A percentile compares a stretch with the other conserved stretches of the same genome.
phyloP scores from a whole-genome alignment of 1,140 invertebrate genomes.

The Cotesia vestalis region DNA sequence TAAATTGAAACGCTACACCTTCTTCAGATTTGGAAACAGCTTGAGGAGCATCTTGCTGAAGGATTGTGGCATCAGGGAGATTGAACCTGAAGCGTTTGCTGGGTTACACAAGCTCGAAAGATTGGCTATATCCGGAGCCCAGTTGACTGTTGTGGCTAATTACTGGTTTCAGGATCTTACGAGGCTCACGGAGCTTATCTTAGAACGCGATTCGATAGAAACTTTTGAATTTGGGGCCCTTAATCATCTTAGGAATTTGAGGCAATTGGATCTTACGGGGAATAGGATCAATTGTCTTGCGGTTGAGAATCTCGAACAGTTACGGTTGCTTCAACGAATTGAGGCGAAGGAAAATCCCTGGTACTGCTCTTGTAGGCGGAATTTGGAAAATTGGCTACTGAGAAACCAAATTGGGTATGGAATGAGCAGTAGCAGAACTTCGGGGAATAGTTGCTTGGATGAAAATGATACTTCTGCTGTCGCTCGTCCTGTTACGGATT shows the following conservation, averaged over 20 bases:
- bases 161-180: slow-evolving; percentile 50
- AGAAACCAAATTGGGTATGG: slow-evolving; percentile 45
- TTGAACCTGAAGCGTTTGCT: slow-evolving; percentile 49
- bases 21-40: slow-evolving; percentile 54
- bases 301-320: slow-evolving; percentile 34
- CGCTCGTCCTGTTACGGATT: neutral
- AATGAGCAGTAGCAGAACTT: slow-evolving; percentile 42
- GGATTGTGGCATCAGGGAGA: slow-evolving; percentile 43
- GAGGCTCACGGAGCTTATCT: slow-evolving; percentile 45
- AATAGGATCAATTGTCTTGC: slow-evolving; percentile 46
- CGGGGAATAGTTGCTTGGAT: slow-evolving; percentile 31
- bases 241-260: slow-evolving; percentile 35
- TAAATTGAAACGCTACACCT: slow-evolving; percentile 42
- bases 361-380: slow-evolving; percentile 43
- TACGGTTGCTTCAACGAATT: slow-evolving; percentile 43
- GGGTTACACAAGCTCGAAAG: slow-evolving; percentile 50
- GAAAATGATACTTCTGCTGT: neutral
- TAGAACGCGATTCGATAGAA: slow-evolving; percentile 44
- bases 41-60: slow-evolving; percentile 45
- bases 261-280: slow-evolving; percentile 41
- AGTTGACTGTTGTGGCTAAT: slow-evolving; percentile 33
- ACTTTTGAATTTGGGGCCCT: slow-evolving; percentile 42
- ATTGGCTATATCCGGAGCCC: slow-evolving; percentile 44
- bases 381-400: slow-evolving; percentile 40
- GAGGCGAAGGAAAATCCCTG: slow-evolving; percentile 47